Conservation (phyloP, 2,113 vertebrate genomes). For the Echinops telfairi region DNA sequence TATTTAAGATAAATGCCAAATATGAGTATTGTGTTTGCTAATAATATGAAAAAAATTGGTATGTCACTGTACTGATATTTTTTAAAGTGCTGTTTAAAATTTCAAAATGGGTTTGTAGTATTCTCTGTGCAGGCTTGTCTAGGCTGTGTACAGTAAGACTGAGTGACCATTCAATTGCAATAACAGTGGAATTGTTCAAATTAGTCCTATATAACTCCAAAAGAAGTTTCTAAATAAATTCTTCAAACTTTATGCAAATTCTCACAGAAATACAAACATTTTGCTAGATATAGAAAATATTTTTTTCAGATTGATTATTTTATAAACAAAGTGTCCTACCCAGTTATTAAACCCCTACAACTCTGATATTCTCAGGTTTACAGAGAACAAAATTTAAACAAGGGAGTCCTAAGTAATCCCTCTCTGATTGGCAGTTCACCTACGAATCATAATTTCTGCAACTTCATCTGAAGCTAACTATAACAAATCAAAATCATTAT, state of each 20-base stretch:
- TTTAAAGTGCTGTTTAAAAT: conserved; percentile 32
- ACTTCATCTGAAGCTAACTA: background rate
- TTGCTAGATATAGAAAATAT: background rate
- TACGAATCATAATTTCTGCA: conserved; percentile 11
- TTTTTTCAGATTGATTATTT: background rate
- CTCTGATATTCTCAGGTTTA: background rate
- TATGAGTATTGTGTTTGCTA: background rate
- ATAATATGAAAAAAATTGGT: background rate
- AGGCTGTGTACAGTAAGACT: background rate
- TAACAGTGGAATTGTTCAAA: conserved; percentile 2
- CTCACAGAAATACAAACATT: background rate
- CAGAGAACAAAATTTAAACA: background rate
- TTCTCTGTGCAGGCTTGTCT: background rate
- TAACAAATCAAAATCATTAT: background rate
- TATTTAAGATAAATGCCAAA: background rate
- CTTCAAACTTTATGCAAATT: background rate
- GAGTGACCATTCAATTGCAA: background rate
- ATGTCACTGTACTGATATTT: background rate
- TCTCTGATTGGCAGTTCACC: background rate
- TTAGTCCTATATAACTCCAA: background rate
- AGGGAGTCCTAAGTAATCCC: background rate
- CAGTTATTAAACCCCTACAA: background rate
- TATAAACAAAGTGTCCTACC: background rate
- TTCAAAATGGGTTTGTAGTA: background rate
- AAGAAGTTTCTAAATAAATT: background rate